Evolutionary conservation across 2,888 invertebrate genomes (phyloP).

Genomic region (Agrochola litura): DNA sequence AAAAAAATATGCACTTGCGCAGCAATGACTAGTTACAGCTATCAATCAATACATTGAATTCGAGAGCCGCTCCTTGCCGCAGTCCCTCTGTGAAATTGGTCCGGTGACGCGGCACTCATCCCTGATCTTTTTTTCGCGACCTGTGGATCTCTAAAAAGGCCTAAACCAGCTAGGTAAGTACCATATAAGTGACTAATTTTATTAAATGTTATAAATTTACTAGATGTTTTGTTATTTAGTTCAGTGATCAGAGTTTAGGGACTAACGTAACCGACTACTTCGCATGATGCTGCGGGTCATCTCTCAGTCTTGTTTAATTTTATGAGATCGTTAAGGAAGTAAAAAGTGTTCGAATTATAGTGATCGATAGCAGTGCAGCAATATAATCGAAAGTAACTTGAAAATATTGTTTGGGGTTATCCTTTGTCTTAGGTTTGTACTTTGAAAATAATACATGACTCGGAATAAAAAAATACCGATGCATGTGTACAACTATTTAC

Average conservation of each 20-base stretch:
- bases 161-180: background rate
- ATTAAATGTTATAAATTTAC: too few relatives aligned
- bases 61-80: background rate
- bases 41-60: slow-evolving; percentile 17
- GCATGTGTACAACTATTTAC: too few relatives aligned
- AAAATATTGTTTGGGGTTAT: background rate
- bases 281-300: background rate
- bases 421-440: background rate
- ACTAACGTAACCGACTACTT: background rate
- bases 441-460: background rate
- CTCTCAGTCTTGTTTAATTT: background rate
- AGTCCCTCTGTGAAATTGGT: background rate
- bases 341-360: background rate
- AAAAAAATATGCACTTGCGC: slow-evolving; percentile 11
- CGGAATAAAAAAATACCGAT: background rate
- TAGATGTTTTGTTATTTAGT: too few relatives aligned
- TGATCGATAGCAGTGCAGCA: too few relatives aligned
- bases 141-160: background rate
- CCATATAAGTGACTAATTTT: background rate
- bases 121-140: background rate
- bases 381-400: background rate
- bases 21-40: background rate
- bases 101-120: background rate
- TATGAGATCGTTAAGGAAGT: background rate
- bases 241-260: background rate